phyloP scores from a whole-genome alignment of 2,113 vertebrate species.

The Aix galericulata region DNA sequence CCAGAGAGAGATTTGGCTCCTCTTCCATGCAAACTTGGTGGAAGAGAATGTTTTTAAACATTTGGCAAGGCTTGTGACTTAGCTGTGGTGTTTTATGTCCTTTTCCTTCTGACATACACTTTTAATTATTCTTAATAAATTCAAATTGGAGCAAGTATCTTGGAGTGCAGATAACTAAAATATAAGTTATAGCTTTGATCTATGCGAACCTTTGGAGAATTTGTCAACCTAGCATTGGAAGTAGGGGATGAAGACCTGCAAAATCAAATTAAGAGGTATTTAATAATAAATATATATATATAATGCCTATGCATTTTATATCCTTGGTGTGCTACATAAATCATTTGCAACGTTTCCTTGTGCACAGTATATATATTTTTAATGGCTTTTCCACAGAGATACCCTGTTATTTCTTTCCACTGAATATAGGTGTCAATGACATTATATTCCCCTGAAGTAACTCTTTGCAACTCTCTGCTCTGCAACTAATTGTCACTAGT shows the following conservation, averaged over 20 bases:
- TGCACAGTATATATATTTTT: background rate
- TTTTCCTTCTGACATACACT: conserved; percentile 8
- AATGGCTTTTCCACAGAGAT: conserved; percentile 2
- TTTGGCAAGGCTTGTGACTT: conserved; percentile 3
- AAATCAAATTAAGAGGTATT: conserved; percentile 40
- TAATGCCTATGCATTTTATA: conserved; percentile 6
- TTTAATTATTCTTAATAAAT: conserved; percentile 66
- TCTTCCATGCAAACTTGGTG: background rate
- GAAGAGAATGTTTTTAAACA: conserved; percentile 28
- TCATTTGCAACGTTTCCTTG: conserved; percentile 28
- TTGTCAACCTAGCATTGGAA: conserved; percentile 23
- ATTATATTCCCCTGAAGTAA: background rate
- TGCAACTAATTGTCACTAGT: conserved; percentile 3
- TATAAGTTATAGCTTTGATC: conserved; percentile 42
- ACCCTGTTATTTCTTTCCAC: background rate
- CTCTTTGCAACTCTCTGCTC: background rate
- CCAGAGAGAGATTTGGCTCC: conserved; percentile 14
- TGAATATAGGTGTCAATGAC: background rate
- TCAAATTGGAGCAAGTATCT: conserved; percentile 44
- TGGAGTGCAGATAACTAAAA: conserved; percentile 12
- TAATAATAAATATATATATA: conserved; percentile 48
- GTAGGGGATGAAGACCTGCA: background rate
- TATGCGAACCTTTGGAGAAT: background rate
- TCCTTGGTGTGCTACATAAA: conserved; percentile 30
- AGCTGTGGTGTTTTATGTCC: conserved; percentile 20